Percentiles rank a stretch among this genome's conserved stretches.
Conservation (phyloP, 2,113 vertebrate genomes). For the Corapipo altera region DNA sequence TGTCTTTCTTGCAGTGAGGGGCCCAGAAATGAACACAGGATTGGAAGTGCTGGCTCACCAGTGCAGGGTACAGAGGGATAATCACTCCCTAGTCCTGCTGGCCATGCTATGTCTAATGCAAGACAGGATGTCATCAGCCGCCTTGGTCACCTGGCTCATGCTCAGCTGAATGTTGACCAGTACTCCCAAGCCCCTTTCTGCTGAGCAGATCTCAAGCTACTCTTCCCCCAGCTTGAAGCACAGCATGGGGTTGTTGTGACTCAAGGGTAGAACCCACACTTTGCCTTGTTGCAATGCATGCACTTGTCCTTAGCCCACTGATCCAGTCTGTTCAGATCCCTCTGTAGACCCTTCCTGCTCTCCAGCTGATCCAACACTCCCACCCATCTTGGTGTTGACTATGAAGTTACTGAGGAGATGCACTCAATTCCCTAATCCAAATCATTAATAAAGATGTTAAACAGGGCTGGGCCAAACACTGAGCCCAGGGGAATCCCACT, state of each 20-base stretch:
- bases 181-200: not conserved
- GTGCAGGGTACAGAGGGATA: too few species aligned
- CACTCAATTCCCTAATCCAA: not conserved
- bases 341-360: not conserved
- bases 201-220: not conserved
- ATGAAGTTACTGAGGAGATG: not conserved
- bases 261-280: rapidly evolving
- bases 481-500: not conserved
- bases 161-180: not conserved
- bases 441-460: not conserved
- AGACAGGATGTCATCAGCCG: not conserved
- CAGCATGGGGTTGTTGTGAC: too few species aligned
- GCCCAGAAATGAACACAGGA: not conserved
- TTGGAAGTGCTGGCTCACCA: not conserved
- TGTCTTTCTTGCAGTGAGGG: not conserved
- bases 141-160: not conserved
- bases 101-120: too few species aligned
- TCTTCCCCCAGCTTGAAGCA: not conserved
- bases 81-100: not conserved
- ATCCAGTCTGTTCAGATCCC: not conserved
- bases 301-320: not conserved
- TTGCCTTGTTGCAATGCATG: not conserved
- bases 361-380: not conserved
- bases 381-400: rapidly evolving
- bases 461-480: not conserved